Base-by-base conservation (phyloP, 2,797 vertebrate genomes). In the Pyrocephalus nanus region DNA sequence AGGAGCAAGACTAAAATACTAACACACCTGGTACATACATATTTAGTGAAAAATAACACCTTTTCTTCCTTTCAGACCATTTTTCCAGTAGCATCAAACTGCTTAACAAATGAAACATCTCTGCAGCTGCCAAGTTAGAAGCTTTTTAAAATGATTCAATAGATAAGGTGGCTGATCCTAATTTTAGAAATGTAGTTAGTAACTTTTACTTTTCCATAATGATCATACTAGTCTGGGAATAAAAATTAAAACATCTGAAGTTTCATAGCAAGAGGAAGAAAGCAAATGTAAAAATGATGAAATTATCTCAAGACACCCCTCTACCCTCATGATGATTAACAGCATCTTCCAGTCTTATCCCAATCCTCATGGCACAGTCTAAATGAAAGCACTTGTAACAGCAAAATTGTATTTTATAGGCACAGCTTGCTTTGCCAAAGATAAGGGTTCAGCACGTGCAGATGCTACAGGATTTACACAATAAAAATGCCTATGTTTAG, bases 61-160 rank as follows among this genome's bases (percentile, higher is more conserved):
- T 27, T 45, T 42, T 1, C 13, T 72, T 65, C 61, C 29, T 51
- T 47, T 62, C 51, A 38, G 26, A 34, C 36, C 73, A 54, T 47
- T 70, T 75, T 65, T 84, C 62, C 13, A 51, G 58, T 64, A 55
- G 32, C 29, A 62, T 19, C 15, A 94, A 94, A 53, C 29, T 83
- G 43, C 47, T 93, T 58, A 93, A 69, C 20, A 87, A 91, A 40
- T 76, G 38, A 91, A 92, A 74, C 62, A 85, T 58, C 65, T 83
- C 54, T 53, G 80, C 15, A 42, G n/a, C 67, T 87, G 72, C 43
- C 9, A 91, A 47, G 21, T 64, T 85, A 91, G 5, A 27, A 66
- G 22, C 16, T 53, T 12, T 85, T 95, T 23, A 18, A 88, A 81
- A 67, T 82, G 12, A 36, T 45, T 77, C 72, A 73, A 69, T 0